These are phyloP conservation scores for Parazoanthus darwini DNA, from an alignment of 92 coral and sea anemone genomes.

Conservation along the genomic window DNA sequence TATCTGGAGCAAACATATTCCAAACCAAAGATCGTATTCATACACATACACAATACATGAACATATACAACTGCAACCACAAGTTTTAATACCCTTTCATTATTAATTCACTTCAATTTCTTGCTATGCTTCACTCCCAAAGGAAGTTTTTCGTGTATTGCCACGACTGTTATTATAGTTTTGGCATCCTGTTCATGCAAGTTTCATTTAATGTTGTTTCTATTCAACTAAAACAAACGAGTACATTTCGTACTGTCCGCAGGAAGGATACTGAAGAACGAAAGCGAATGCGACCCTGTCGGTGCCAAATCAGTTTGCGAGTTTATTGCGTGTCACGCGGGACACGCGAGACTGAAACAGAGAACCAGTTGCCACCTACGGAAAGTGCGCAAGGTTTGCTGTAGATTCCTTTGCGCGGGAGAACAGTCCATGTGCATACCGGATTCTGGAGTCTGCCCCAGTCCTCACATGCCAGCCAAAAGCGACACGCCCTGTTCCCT, in stretches of 20 bases:
- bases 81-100: no score
- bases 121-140: background rate
- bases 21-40: background rate
- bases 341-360: slow-evolving; percentile 33
- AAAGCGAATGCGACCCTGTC: slow-evolving; percentile 43
- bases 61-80: background rate
- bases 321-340: slow-evolving; percentile 43
- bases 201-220: no score
- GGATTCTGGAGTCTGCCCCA: slow-evolving; percentile 39
- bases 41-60: background rate
- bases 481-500: slow-evolving; percentile 24
- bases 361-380: slow-evolving; percentile 31
- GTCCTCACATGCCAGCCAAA: slow-evolving; percentile 32
- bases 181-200: background rate
- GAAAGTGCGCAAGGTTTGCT: slow-evolving; percentile 32
- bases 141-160: background rate
- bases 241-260: background rate
- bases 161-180: background rate
- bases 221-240: no score
- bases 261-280: slow-evolving; percentile 40
- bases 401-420: slow-evolving; percentile 33
- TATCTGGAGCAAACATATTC: background rate
- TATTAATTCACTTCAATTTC: background rate
- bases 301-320: slow-evolving; percentile 44
- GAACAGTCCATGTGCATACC: slow-evolving; percentile 38